These are phyloP conservation scores for Cheirogaleus medius DNA, from an alignment of 2,113 vertebrate species.

Conservation along the genomic window DNA sequence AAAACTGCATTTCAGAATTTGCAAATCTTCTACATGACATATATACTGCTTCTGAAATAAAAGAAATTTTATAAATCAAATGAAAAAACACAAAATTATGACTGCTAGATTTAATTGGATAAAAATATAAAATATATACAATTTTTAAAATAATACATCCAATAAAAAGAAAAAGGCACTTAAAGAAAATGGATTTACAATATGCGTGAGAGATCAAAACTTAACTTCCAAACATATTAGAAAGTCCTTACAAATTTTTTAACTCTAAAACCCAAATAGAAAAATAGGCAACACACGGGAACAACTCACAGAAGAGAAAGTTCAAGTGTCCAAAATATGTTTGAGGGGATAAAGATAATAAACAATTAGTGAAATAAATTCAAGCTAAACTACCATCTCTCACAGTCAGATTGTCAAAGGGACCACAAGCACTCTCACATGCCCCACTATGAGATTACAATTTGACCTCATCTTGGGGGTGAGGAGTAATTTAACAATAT, in stretches of 20 bases:
- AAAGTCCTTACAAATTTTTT: not conserved
- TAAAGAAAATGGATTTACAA: not conserved
- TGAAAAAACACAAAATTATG: not conserved
- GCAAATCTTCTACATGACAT: not conserved
- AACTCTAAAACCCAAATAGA: not conserved
- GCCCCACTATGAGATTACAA: not conserved
- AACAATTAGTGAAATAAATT: not conserved
- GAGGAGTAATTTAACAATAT: not conserved
- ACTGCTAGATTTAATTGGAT: not conserved
- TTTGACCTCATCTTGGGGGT: not conserved
- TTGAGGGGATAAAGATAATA: no score
- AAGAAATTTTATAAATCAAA: not conserved
- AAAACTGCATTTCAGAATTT: not conserved
- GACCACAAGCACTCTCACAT: not conserved
- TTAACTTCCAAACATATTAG: not conserved
- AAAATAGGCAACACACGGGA: not conserved
- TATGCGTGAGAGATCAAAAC: not conserved
- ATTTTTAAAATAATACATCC: not conserved
- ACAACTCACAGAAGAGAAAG: not conserved
- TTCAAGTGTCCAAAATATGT: not conserved
- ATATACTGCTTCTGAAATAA: not conserved
- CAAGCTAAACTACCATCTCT: not conserved
- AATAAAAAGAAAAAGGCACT: not conserved
- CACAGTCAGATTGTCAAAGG: not conserved
- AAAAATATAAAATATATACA: not conserved